Evolutionary conservation across 2,888 invertebrate genomes (phyloP), one percentile per base, ranked within the genome.

Genomic region (Salpingus planirostris): DNA sequence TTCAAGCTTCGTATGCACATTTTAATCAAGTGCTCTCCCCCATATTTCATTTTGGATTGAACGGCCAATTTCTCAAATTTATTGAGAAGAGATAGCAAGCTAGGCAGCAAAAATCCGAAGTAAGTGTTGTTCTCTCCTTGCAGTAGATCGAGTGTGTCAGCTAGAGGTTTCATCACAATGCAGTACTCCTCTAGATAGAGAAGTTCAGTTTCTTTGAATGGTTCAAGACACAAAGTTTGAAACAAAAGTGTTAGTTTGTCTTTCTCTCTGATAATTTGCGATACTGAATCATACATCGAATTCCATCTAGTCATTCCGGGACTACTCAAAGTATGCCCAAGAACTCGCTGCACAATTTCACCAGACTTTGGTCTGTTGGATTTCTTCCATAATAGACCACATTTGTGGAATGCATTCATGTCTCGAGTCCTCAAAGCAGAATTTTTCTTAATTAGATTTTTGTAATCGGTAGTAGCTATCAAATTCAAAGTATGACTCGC

Each of bases 251-350:
- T 6, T 5, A 23, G 5, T 23, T 10, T 8, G 4, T 10, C 11
- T 11, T 11, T 23, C 10, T 24, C 30, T 24, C 15, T 21, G 23
- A 41, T 25, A 33, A 36, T 41, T 27, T 41, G 38, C 3, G 36
- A 27, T 15, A 41, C 12, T 7, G 38, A 13, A 30, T 43, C 38
- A 29, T 28, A 40, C 12, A 27, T 21, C 5, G 40, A 42, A 31
- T 44, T 40, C 42, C 38, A 38, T 4, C 40, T 21, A 15, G 42
- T 44, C 27, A 15, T 28, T 7, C 36, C 40, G 11, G 43, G 43
- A 27, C 38, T 40, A 28, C 38, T 44, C 5, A 43, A 22, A n/a
- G 32, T 35, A 22, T 42, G 42, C 8, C 38, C 38, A 18, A 42
- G 29, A 8, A 25, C 13, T 12, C 33, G 12, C 21, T 40, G 10